phyloP scores from a whole-genome alignment of 1,140 invertebrate genomes.

The Bombus breviceps region DNA sequence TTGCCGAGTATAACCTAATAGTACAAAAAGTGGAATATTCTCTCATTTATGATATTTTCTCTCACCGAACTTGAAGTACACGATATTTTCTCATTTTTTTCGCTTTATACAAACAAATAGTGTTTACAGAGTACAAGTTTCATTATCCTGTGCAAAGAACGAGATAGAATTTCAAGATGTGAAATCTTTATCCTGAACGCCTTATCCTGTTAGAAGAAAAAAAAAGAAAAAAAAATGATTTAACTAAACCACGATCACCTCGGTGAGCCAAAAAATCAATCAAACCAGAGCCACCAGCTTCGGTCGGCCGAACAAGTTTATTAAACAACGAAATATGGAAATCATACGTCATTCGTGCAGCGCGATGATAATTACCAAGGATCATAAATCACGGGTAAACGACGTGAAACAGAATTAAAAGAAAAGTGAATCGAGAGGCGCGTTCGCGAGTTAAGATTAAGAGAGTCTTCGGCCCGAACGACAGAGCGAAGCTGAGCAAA shows the following conservation, averaged over 20 bases:
- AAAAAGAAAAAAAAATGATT: not conserved
- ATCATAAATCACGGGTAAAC: not conserved
- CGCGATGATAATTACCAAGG: slow-evolving; percentile 1
- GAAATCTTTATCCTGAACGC: too few relatives aligned
- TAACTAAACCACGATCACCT: not conserved
- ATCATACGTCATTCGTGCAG: not conserved
- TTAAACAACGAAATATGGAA: not conserved
- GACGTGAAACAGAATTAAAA: not conserved
- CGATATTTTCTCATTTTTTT: not conserved
- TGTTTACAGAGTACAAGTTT: not conserved
- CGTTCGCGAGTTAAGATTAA: not conserved
- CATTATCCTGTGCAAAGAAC: too few relatives aligned
- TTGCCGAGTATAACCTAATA: not conserved
- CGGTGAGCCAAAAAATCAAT: not conserved
- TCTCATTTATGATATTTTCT: too few relatives aligned
- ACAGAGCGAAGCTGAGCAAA: not conserved
- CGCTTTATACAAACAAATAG: not conserved
- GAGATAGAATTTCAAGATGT: not conserved
- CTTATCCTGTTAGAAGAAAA: too few relatives aligned
- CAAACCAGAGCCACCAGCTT: not conserved
- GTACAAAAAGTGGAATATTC: not conserved
- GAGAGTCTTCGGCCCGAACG: not conserved
- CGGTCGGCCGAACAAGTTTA: not conserved
- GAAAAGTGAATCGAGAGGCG: not conserved
- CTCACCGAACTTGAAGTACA: too few relatives aligned